A percentile compares a stretch with the other conserved stretches of the same genome.
These are phyloP conservation scores for Menidia beryllina DNA, from an alignment of 2,113 vertebrate species.

Conservation along the genomic window DNA sequence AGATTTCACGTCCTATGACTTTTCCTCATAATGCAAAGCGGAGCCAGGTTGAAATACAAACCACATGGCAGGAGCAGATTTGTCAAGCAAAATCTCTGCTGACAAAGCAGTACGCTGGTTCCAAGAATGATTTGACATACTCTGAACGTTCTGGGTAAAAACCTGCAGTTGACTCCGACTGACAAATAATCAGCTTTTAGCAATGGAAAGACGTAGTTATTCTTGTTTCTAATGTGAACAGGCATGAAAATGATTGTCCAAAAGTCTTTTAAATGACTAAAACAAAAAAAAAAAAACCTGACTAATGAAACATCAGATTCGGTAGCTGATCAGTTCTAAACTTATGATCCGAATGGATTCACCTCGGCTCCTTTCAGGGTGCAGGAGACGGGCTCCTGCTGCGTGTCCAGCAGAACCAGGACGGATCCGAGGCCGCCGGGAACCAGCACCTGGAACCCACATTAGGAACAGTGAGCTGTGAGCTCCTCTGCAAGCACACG, in stretches of 20 bases:
- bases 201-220: too few relatives aligned
- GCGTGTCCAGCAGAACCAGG: slow-evolving; percentile 78
- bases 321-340: background rate
- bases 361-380: slow-evolving; percentile 78
- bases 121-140: too few relatives aligned
- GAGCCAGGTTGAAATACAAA: slow-evolving; percentile 29
- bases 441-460: slow-evolving; percentile 64
- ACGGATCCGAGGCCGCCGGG: slow-evolving; percentile 77
- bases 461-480: slow-evolving; percentile 18
- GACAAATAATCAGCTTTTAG: too few relatives aligned
- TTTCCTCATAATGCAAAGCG: background rate
- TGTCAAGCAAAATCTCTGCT: background rate
- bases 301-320: too few relatives aligned
- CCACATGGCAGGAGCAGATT: slow-evolving; percentile 16
- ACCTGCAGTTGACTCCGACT: too few relatives aligned
- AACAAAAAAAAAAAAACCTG: too few relatives aligned
- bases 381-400: slow-evolving; percentile 60
- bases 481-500: slow-evolving; percentile 33
- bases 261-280: too few relatives aligned
- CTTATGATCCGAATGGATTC: slow-evolving; percentile 21
- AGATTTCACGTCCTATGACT: background rate
- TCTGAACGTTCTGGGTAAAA: slow-evolving; percentile 8
- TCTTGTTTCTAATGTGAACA: background rate
- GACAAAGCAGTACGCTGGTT: background rate
- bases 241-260: too few relatives aligned